Conservation (phyloP, 2,113 vertebrate species). For the Leucosticte australis region DNA sequence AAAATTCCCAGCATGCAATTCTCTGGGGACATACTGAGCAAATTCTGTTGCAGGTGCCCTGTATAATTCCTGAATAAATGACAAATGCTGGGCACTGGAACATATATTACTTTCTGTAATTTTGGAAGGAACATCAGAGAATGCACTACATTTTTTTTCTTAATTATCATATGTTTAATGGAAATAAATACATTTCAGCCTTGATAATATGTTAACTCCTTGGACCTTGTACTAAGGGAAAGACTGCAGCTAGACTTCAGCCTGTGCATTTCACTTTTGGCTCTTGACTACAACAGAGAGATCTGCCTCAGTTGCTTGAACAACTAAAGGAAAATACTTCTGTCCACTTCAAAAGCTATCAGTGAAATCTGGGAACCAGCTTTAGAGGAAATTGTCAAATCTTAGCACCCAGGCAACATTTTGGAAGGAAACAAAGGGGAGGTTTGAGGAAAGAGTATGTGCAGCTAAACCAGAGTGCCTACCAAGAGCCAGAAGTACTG, state of each 20-base stretch:
- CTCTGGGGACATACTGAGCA: not conserved
- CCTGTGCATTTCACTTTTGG: not conserved
- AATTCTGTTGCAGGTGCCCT: not conserved
- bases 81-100: not conserved
- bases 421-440: not conserved
- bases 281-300: not conserved
- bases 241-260: not conserved
- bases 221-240: not conserved
- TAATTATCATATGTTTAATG: not conserved
- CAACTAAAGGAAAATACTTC: not conserved
- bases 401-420: not conserved
- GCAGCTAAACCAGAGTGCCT: not conserved
- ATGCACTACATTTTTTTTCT: not conserved
- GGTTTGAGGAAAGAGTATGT: not conserved
- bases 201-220: not conserved
- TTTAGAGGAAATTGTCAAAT: not conserved
- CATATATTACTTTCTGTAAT: not conserved
- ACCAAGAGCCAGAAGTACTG: not conserved
- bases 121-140: not conserved
- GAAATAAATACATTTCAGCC: not conserved
- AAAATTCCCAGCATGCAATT: not conserved
- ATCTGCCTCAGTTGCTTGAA: not conserved
- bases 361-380: not conserved
- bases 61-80: not conserved
- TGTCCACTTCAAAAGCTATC: not conserved